A percentile compares a stretch with the other conserved stretches of the same genome.
phyloP scores from a whole-genome alignment of 2,797 vertebrate species.

The Psittacula echo region DNA sequence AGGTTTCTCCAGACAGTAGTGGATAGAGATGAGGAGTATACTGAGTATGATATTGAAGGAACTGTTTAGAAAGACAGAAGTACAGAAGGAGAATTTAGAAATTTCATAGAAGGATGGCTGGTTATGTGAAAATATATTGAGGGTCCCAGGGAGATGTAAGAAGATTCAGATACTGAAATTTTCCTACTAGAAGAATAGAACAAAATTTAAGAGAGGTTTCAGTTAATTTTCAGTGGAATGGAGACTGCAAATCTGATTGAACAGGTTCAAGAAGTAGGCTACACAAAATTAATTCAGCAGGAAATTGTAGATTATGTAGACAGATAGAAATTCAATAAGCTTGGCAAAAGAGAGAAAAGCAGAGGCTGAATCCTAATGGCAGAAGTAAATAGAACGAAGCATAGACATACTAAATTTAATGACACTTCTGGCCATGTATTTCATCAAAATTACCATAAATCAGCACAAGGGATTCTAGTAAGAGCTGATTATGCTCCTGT shows the following conservation, averaged over 20 bases:
- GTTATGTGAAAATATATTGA: neutral
- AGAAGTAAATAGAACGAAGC: neutral
- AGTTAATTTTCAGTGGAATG: slow-evolving; percentile 20
- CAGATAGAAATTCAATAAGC: slow-evolving; percentile 62
- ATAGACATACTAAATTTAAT: neutral
- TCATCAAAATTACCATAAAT: slow-evolving; percentile 1
- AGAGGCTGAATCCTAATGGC: neutral
- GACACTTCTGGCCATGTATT: neutral
- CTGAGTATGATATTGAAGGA: neutral
- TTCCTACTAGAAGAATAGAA: neutral
- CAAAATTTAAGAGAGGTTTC: slow-evolving; percentile 11
- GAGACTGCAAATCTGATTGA: slow-evolving; percentile 18
- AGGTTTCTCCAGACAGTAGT: neutral
- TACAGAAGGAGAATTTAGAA: neutral
- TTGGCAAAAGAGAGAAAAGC: neutral
- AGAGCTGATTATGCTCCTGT: neutral
- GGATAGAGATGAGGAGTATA: neutral
- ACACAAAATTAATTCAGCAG: slow-evolving; percentile 42
- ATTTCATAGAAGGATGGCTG: neutral
- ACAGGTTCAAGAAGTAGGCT: slow-evolving; percentile 33
- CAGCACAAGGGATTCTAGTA: neutral
- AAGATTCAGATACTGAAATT: neutral
- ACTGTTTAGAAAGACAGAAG: neutral
- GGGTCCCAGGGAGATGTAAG: neutral
- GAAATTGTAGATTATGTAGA: slow-evolving; percentile 48